Percentiles rank a stretch among this genome's conserved stretches.
phyloP scores from a whole-genome alignment of 2,113 vertebrate genomes.

The Syngnathoides biaculeatus region DNA sequence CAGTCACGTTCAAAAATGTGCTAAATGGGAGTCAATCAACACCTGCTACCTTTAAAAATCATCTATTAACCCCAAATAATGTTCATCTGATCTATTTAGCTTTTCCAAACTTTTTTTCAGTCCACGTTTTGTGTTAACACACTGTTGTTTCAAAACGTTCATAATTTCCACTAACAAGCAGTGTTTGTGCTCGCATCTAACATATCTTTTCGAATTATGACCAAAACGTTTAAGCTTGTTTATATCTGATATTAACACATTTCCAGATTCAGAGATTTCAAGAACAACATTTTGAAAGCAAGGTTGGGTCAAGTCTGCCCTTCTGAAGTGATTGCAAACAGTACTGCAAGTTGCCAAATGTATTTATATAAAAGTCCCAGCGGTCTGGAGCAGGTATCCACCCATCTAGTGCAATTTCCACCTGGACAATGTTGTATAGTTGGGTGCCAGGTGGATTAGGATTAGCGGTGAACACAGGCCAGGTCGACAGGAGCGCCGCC shows the following conservation, averaged over 20 bases:
- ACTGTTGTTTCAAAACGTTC: neutral
- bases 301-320: neutral
- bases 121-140: neutral
- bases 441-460: constrained; percentile 65
- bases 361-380: constrained; percentile 23
- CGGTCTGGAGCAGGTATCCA: constrained; percentile 41
- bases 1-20: too few relatives aligned
- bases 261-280: neutral
- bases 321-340: neutral
- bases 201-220: too few relatives aligned
- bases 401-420: constrained; percentile 46
- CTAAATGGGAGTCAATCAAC: too few relatives aligned
- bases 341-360: constrained; percentile 27
- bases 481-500: constrained; percentile 36
- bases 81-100: neutral
- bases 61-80: too few relatives aligned
- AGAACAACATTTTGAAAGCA: neutral
- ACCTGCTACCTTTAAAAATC: too few relatives aligned
- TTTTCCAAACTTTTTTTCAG: neutral
- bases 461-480: constrained; percentile 51
- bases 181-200: too few relatives aligned
- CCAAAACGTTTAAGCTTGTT: too few relatives aligned
- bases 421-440: constrained; percentile 55
- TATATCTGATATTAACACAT: too few relatives aligned
- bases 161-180: neutral